A percentile compares a stretch with the other conserved stretches of the same genome.
phyloP scores from a whole-genome alignment of 2,113 vertebrate genomes.

The Pachycephala philippinensis region DNA sequence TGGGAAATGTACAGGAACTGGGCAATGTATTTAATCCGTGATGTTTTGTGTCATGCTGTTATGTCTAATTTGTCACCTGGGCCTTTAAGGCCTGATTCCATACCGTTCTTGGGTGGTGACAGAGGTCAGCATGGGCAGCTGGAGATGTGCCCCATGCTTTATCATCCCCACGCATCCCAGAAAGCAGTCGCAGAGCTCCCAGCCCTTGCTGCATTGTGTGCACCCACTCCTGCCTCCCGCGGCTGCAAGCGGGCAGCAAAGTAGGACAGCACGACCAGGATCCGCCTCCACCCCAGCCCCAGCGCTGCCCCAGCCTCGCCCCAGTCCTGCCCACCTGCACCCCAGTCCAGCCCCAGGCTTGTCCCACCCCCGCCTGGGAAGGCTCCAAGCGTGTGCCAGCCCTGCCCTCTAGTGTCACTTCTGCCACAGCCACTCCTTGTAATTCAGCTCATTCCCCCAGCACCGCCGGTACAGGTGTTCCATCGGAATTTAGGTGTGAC shows the following conservation, averaged over 20 bases:
- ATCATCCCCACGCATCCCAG: neutral
- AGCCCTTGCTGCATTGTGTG: neutral
- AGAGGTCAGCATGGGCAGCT: neutral
- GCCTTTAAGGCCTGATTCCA: neutral
- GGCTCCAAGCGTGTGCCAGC: constrained; percentile 26
- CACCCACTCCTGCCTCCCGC: neutral
- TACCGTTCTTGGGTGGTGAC: neutral
- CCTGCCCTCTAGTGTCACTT: constrained; percentile 68
- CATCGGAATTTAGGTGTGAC: neutral
- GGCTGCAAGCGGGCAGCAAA: neutral
- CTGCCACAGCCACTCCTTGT: neutral
- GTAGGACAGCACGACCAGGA: neutral
- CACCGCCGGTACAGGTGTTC: neutral
- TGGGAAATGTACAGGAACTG: rapidly evolving
- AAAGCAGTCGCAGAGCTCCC: neutral
- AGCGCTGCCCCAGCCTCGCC: neutral
- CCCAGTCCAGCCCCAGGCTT: too few species aligned
- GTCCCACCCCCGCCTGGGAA: neutral
- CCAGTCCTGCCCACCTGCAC: neutral
- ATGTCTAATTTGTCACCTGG: neutral
- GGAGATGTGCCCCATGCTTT: neutral
- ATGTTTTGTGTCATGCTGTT: neutral
- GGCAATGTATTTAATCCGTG: rapidly evolving
- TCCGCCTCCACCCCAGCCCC: neutral
- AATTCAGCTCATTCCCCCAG: rapidly evolving